Conservation (phyloP, 1,140 invertebrate species). For the Oryctes rhinoceros region DNA sequence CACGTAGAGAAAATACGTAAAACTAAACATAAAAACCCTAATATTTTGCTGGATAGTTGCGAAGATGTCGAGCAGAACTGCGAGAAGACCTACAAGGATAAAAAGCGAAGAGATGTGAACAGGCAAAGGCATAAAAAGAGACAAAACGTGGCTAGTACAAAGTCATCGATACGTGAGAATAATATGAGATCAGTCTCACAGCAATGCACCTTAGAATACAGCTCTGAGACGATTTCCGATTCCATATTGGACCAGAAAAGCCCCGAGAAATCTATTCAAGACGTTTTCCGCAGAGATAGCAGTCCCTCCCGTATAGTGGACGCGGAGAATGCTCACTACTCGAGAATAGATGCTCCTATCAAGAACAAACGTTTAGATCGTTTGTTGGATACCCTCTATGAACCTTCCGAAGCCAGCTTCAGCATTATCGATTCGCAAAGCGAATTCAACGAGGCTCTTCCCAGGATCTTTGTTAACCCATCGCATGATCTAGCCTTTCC, state of each 20-base stretch:
- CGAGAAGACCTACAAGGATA: conserved; percentile 49
- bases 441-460: conserved; percentile 52
- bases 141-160: conserved; percentile 55
- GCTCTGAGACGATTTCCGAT: conserved; percentile 77
- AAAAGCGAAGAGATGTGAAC: conserved; percentile 26
- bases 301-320: not conserved
- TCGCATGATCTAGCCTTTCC: conserved; percentile 49
- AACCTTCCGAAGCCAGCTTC: conserved; percentile 45
- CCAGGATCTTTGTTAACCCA: conserved; percentile 53
- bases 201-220: conserved; percentile 73
- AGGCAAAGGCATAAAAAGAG: conserved; percentile 40
- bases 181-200: conserved; percentile 66
- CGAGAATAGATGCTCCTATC: not conserved
- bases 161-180: conserved; percentile 59
- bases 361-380: conserved; percentile 12
- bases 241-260: conserved; percentile 69
- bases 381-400: conserved; percentile 12
- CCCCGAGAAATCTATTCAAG: conserved; percentile 45
- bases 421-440: conserved; percentile 59
- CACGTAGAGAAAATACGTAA: conserved; percentile 70
- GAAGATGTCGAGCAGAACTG: conserved; percentile 60
- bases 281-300: not conserved
- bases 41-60: conserved; percentile 69
- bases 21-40: conserved; percentile 64
- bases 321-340: not conserved